phyloP scores from a whole-genome alignment of 2,113 vertebrate genomes.

The Gobius niger region DNA sequence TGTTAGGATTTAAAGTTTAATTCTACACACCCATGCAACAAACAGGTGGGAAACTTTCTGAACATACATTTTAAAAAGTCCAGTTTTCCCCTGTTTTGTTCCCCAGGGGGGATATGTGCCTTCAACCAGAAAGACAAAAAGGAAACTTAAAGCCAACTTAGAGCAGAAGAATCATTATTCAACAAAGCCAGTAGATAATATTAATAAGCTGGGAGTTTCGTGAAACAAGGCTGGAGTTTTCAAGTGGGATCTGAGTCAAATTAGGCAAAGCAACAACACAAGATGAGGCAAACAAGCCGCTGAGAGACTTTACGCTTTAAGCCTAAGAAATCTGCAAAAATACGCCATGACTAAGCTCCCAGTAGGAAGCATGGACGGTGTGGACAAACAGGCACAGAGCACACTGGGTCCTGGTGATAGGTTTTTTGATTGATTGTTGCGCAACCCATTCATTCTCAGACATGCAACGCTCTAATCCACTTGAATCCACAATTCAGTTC shows the following conservation, averaged over 20 bases:
- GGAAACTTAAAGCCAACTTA: neutral
- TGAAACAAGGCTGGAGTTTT: slow-evolving; percentile 18
- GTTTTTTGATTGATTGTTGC: too few species aligned
- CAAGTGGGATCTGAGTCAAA: slow-evolving; percentile 27
- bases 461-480: too few species aligned
- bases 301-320: slow-evolving; percentile 36
- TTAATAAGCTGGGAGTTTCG: slow-evolving; percentile 24
- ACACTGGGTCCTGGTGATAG: neutral
- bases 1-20: neutral
- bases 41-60: neutral
- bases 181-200: slow-evolving; percentile 4
- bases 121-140: neutral
- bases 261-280: slow-evolving; percentile 20
- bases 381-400: slow-evolving; percentile 22
- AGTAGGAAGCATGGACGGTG: slow-evolving; percentile 18
- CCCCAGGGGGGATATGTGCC: neutral
- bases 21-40: neutral
- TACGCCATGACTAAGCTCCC: slow-evolving; percentile 20
- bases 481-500: too few species aligned
- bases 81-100: neutral
- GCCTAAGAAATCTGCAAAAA: slow-evolving; percentile 35
- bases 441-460: too few species aligned
- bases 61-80: neutral
- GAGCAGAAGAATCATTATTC: neutral
- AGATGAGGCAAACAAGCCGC: slow-evolving; percentile 33